Evolutionary conservation across 2,113 vertebrate species (phyloP), one percentile per base, ranked within the genome.

Genomic region (Hystrix brachyura): DNA sequence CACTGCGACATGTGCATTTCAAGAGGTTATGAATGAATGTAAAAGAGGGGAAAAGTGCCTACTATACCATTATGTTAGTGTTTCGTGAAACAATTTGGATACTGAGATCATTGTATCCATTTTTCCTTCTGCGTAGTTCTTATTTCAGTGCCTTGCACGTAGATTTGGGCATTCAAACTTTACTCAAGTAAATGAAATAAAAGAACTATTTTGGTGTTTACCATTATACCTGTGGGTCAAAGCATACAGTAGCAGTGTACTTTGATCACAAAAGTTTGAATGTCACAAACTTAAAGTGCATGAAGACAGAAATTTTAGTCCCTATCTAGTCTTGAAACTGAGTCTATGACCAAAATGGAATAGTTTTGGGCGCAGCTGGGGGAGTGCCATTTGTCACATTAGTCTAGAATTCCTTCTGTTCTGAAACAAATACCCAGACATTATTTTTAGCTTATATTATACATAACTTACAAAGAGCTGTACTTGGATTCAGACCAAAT

Each of bases 401-500:
- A 95, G 80, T 93, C 95, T 98, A 82, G 96, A 95, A 92, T 90
- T 87, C 93, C 91, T 96, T 96, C 97, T 97, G 90, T 94, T 97
- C 97, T 92, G 96, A 97, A 97, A 96, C 96, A 98, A 98, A 97
- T 94, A 97, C 43, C 76, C 95, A 93, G 94, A 64, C 71, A 82
- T 76, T 97, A 97, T 98, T 96, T 97, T 98, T 96, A 97, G 91
- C 71, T n/a, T 88, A 62, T 88, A 96, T 95, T 94, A 92, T 97
- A 95, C 43, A 95, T 93, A 95, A 93, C 96, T 97, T 96, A 87
- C 91, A 96, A 74, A 93, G 84, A 97, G 57, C 93, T 95, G 48
- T 97, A n/a, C 96, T 94, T 98, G 94, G 95, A 97, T 79, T 82
- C 23, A 23, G 93, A 91, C 84, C 93, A 97, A 94, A 57, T 94